Conservation (phyloP, 2,113 vertebrate species). For the Nyctibius bracteatus region DNA sequence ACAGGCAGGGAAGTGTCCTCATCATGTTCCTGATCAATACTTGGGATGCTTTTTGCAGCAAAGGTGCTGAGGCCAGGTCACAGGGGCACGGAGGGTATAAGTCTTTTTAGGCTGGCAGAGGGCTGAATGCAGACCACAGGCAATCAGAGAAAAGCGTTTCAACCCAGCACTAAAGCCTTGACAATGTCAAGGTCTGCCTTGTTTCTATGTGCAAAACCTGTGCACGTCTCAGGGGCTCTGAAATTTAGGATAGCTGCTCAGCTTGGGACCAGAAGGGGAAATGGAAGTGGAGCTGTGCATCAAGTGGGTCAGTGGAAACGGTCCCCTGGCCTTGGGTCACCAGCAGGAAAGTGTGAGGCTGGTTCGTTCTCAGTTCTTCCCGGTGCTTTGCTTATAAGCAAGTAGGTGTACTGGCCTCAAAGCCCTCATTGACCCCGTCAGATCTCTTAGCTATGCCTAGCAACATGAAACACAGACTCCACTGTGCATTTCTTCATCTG, state of each 20-base stretch:
- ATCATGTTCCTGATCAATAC: neutral
- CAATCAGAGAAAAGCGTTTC: neutral
- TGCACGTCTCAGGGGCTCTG: neutral
- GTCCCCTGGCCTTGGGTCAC: neutral
- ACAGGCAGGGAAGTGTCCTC: neutral
- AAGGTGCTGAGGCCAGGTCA: slow-evolving; percentile 21
- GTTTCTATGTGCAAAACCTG: neutral
- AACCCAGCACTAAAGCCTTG: neutral
- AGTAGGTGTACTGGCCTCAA: neutral
- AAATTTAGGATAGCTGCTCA: neutral
- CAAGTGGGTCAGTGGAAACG: fast-evolving
- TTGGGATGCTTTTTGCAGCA: neutral
- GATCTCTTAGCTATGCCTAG: neutral
- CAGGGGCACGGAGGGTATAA: neutral
- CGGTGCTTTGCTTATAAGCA: neutral
- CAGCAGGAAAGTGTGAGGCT: neutral
- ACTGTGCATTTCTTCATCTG: neutral
- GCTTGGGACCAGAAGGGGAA: neutral
- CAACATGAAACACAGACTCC: neutral
- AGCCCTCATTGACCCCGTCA: neutral
- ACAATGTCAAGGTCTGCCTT: neutral
- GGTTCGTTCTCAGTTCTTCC: neutral
- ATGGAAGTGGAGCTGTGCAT: neutral
- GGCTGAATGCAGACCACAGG: neutral
- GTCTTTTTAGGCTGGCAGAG: neutral